Evolutionary conservation across 2,888 invertebrate genomes (phyloP).

Genomic region (Limnephilus marmoratus): DNA sequence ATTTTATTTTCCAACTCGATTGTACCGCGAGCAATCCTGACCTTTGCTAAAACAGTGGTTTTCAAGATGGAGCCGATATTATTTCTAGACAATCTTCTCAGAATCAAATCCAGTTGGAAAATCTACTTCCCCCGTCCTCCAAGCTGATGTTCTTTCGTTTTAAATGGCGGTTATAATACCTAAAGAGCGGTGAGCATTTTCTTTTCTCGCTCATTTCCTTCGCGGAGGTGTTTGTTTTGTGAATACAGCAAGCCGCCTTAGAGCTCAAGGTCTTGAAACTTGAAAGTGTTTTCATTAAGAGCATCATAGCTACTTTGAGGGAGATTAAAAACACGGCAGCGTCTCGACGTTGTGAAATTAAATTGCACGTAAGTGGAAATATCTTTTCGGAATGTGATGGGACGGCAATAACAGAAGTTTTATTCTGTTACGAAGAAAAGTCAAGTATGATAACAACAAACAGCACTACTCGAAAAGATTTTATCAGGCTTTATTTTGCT

Average conservation of each 20-base stretch:
- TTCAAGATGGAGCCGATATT: neutral
- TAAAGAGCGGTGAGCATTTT: conserved; percentile 24
- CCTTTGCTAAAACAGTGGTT: neutral
- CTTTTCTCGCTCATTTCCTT: conserved; percentile 38
- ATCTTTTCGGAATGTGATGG: conserved; percentile 9
- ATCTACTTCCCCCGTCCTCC: neutral
- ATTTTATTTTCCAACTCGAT: conserved; percentile 24
- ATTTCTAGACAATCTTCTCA: neutral
- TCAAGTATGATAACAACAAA: neutral
- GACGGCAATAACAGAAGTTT: neutral
- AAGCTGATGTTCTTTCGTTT: conserved; percentile 25
- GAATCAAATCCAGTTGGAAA: conserved; percentile 2
- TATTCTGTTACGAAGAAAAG: neutral
- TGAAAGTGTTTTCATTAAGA: conserved; percentile 58
- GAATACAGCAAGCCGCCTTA: conserved; percentile 35
- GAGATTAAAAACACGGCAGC: conserved; percentile 53
- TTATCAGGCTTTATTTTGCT: neutral
- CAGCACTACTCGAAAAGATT: neutral
- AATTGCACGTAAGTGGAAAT: conserved; percentile 47
- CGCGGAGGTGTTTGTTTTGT: conserved; percentile 27
- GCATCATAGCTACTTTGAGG: conserved; percentile 49
- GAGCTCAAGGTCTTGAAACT: conserved; percentile 49
- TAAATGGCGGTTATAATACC: conserved; percentile 41
- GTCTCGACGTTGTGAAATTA: conserved; percentile 44
- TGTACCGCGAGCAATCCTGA: neutral